Evolutionary conservation across 2,888 invertebrate genomes (phyloP).

Genomic region (Copidosoma aretas): DNA sequence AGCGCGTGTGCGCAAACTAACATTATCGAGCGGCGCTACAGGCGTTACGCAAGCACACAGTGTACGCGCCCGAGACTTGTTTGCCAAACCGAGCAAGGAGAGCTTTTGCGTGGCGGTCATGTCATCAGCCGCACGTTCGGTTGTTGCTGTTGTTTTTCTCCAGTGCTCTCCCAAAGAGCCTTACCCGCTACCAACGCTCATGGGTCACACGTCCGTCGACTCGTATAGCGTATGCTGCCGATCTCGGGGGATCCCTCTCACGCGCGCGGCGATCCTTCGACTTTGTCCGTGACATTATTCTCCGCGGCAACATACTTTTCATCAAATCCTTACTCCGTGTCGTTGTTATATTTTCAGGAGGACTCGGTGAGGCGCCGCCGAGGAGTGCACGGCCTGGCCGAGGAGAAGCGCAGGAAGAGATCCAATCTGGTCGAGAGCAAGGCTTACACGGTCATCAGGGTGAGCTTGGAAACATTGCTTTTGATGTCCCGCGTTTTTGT

Average conservation of each 20-base stretch:
- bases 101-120: conserved; percentile 23
- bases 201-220: too few relatives aligned
- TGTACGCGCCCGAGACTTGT: conserved; percentile 22
- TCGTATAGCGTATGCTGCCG: too few relatives aligned
- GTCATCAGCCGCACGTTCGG: conserved; percentile 20
- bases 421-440: conserved; percentile 57
- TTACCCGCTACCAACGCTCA: too few relatives aligned
- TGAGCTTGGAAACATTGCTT: conserved; percentile 40
- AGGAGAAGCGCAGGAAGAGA: conserved; percentile 40
- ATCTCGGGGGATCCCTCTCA: too few relatives aligned
- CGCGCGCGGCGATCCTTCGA: too few relatives aligned
- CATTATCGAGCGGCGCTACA: conserved; percentile 18
- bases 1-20: neutral
- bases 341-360: conserved; percentile 47
- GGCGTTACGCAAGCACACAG: conserved; percentile 15
- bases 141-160: neutral
- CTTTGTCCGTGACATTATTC: too few relatives aligned
- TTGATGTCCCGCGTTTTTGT: neutral
- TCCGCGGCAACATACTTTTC: too few relatives aligned
- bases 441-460: conserved; percentile 61
- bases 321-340: too few relatives aligned
- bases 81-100: conserved; percentile 31
- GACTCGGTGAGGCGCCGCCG: conserved; percentile 49
- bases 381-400: conserved; percentile 8
- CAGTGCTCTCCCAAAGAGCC: neutral